Percentiles rank a stretch among this genome's conserved stretches.
Conservation (phyloP, 2,888 invertebrate genomes). For the Nomada hirtipes region DNA sequence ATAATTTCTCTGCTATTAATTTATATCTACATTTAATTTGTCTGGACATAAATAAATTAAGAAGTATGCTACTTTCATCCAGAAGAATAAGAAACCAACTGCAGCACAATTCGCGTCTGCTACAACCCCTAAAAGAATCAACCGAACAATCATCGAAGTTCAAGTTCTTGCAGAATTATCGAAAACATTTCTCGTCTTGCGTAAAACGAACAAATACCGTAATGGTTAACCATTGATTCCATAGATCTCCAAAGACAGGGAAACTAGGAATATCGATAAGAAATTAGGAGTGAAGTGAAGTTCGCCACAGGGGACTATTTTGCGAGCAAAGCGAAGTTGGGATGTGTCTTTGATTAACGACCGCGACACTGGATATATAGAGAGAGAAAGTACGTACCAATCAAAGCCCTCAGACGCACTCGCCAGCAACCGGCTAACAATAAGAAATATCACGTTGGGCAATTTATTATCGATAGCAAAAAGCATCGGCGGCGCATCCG, state of each 20-base stretch:
- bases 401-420: conserved; percentile 82
- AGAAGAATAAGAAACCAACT: too few species aligned
- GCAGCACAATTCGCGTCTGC: too few species aligned
- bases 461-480: conserved; percentile 83
- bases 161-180: too few species aligned
- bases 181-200: too few species aligned
- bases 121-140: too few species aligned
- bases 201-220: too few species aligned
- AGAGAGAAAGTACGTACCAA: conserved; percentile 73
- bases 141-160: too few species aligned
- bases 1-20: too few species aligned
- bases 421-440: conserved; percentile 79
- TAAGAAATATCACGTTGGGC: conserved; percentile 83
- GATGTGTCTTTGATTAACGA: conserved; percentile 80
- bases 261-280: conserved; percentile 30
- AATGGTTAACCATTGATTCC: neutral
- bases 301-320: conserved; percentile 52
- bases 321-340: conserved; percentile 45
- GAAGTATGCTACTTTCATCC: too few species aligned
- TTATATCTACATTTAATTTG: too few species aligned
- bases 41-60: too few species aligned
- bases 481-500: conserved; percentile 73
- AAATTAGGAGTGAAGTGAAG: conserved; percentile 38
- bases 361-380: conserved; percentile 73
- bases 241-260: conserved; percentile 1